Percentiles rank a stretch among this genome's conserved stretches.
Evolutionary conservation across 2,797 vertebrate genomes (phyloP).

Genomic region (Ambastaia sidthimunki): DNA sequence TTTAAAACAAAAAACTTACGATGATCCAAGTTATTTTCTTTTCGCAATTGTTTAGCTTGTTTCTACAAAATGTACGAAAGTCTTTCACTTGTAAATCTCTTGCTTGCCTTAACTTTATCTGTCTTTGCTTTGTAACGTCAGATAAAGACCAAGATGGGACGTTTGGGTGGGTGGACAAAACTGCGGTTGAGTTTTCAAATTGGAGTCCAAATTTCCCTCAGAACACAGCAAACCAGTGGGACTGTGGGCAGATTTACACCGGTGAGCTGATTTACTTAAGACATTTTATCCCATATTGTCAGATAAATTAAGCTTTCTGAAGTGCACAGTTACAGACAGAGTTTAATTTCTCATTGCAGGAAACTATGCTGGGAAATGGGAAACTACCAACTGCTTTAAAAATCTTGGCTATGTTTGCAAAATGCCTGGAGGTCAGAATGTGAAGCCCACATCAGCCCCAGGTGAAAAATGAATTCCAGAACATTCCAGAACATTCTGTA

Average conservation of each 20-base stretch:
- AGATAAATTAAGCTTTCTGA: not conserved
- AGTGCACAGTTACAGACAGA: not conserved
- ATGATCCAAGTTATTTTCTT: no score
- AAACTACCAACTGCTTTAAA: constrained; percentile 82
- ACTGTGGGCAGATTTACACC: constrained; percentile 83
- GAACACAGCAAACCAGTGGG: constrained; percentile 73
- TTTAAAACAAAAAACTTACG: no score
- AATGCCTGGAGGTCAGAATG: constrained; percentile 78
- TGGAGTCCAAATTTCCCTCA: constrained; percentile 73
- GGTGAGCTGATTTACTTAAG: constrained; percentile 59
- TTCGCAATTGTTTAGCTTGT: no score
- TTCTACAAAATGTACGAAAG: no score
- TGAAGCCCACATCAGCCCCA: constrained; percentile 74
- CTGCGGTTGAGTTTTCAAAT: constrained; percentile 65
- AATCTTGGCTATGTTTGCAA: constrained; percentile 80
- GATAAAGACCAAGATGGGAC: constrained; percentile 76
- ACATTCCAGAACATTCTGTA: no score
- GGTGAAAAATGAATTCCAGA: constrained; percentile 63
- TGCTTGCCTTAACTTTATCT: not conserved
- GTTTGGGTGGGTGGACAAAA: constrained; percentile 80
- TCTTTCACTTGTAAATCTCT: not conserved
- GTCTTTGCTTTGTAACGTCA: constrained; percentile 54
- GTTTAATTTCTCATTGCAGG: constrained; percentile 62
- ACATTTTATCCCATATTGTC: not conserved
- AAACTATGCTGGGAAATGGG: constrained; percentile 81